Evolutionary conservation across 2,113 vertebrate species (phyloP).

Genomic region (Balaenoptera acutorostrata): DNA sequence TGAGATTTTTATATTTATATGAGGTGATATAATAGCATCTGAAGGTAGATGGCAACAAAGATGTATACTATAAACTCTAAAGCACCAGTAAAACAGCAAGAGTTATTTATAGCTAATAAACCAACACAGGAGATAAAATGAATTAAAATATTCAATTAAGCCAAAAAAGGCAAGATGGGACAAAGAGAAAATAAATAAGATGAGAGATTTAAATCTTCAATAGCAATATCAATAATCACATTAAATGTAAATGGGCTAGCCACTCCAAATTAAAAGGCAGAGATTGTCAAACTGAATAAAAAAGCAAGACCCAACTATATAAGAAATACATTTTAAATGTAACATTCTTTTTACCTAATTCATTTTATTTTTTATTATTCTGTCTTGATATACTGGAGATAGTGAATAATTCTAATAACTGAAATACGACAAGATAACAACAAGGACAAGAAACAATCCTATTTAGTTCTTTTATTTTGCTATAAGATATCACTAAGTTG

Average conservation of each 20-base stretch:
- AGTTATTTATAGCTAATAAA: background rate
- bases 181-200: background rate
- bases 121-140: background rate
- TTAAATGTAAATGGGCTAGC: constrained; percentile 13
- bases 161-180: background rate
- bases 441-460: background rate
- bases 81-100: background rate
- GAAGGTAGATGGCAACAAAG: background rate
- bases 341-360: constrained; percentile 13
- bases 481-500: background rate
- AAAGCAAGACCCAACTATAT: background rate
- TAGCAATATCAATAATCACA: background rate
- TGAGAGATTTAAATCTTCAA: background rate
- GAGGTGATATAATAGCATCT: background rate
- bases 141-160: background rate
- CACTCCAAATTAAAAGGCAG: background rate
- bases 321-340: background rate
- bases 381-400: background rate
- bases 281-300: background rate
- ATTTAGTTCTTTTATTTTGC: constrained; percentile 1
- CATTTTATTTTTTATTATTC: background rate
- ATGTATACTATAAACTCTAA: background rate
- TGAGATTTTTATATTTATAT: background rate
- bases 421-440: background rate
- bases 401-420: background rate